Base-by-base conservation (phyloP, 2,113 vertebrate species). In the Saccopteryx bilineata region DNA sequence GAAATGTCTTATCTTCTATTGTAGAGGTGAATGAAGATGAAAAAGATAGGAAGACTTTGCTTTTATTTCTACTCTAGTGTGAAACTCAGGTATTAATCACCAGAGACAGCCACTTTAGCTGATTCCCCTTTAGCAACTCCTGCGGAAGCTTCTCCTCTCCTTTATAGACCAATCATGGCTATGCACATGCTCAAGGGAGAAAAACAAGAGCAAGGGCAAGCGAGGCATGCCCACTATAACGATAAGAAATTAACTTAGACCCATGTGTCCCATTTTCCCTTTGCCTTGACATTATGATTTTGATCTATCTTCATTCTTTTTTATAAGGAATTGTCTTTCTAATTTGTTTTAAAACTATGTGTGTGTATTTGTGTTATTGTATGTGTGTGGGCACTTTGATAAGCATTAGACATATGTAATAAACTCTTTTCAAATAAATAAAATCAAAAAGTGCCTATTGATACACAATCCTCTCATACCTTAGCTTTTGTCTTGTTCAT, bases 281-380 rank as follows among this genome's bases (percentile, higher is more conserved):
- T 80, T 90, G 21, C 74, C 78, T 89, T 56, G 19, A 26, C 18
- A 71, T 76, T 39, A 10, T 26, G 65, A 93, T 61, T 91, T 46
- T 80, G 19, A 88, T 39, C 19, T 72, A 48, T 9, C 54, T 52
- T 9, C 31, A 13, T 13, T 90, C 60, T 87, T 15, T 80, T 72
- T 90, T 18, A 54, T 68, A 66, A 79, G 79, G n/a, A 83, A 82
- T 2, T 39, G 9, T 4, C 3, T 61, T 13, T 63, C 17, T 19
- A 9, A 21, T 39, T 63, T 50, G 74, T 63, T 71, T 26, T 48
- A n/a, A 66, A 94, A 24, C 5, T 28, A 0, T 4, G n/a, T 52
- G 52, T 76, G 46, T 52, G 5, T 13, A 19, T 28, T 19, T 83
- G 46, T 75, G 26, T 24, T 24, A 48, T 19, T 26, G 1, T 19